A percentile compares a stretch with the other conserved stretches of the same genome.
Conservation (phyloP, 2,797 vertebrate species). For the Xiphophorus birchmanni region DNA sequence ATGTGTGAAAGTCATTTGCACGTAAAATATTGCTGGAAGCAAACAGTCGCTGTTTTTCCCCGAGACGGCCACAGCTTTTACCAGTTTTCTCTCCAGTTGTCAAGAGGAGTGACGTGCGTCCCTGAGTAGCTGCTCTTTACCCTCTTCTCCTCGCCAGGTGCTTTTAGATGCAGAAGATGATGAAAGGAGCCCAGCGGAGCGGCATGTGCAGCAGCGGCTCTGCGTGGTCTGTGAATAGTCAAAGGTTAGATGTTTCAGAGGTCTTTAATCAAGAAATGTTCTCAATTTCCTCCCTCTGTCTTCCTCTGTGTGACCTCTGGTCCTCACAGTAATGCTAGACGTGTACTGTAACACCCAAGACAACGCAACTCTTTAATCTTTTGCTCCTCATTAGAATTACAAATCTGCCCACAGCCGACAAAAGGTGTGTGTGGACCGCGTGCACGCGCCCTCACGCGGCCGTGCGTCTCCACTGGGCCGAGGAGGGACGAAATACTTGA, state of each 20-base stretch:
- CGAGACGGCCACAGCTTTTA: constrained; percentile 55
- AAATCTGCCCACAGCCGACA: constrained; percentile 71
- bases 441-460: constrained; percentile 34
- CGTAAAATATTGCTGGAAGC: constrained; percentile 33
- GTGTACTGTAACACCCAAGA: constrained; percentile 79
- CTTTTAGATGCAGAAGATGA: constrained; percentile 37
- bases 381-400: constrained; percentile 82
- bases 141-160: constrained; percentile 53
- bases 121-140: constrained; percentile 39
- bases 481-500: constrained; percentile 77
- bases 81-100: constrained; percentile 62
- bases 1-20: constrained; percentile 44
- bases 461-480: constrained; percentile 55
- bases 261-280: constrained; percentile 84
- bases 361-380: constrained; percentile 80
- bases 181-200: constrained; percentile 31
- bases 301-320: constrained; percentile 77
- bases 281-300: constrained; percentile 77
- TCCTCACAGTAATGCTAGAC: constrained; percentile 71
- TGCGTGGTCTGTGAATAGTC: constrained; percentile 66
- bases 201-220: constrained; percentile 48
- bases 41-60: constrained; percentile 51
- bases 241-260: constrained; percentile 83
- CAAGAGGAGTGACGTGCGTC: constrained; percentile 32
- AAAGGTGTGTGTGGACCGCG: constrained; percentile 60